A percentile compares a stretch with the other conserved stretches of the same genome.
phyloP scores from a whole-genome alignment of 2,797 vertebrate species.

The Enteromius thamalakanensis region DNA sequence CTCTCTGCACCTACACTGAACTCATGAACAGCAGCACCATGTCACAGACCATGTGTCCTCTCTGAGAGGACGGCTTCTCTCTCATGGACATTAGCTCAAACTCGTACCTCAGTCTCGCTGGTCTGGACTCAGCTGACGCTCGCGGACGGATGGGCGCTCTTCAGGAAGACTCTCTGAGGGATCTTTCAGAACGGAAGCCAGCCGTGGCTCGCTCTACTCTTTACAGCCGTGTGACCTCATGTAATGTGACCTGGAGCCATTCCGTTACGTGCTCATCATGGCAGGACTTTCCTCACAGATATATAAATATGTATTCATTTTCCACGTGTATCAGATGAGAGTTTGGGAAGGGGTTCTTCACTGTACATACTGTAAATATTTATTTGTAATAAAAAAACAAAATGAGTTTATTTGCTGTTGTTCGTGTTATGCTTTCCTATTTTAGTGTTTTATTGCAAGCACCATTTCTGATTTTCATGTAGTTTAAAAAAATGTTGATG shows the following conservation, averaged over 20 bases:
- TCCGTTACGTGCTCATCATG: conserved; percentile 47
- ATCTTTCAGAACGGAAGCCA: neutral
- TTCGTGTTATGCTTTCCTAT: neutral
- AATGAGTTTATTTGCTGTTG: neutral
- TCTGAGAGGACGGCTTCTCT: conserved; percentile 41
- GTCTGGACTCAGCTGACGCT: neutral
- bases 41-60: neutral
- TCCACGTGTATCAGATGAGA: neutral
- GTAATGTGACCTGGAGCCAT: conserved; percentile 36
- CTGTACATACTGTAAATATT: conserved; percentile 54
- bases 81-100: conserved; percentile 1
- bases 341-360: neutral
- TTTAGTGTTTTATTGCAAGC: neutral
- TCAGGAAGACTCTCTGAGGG: neutral
- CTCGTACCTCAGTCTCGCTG: neutral
- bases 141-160: neutral
- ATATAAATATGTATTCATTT: neutral
- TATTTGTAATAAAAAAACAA: conserved; percentile 52
- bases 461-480: neutral
- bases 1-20: conserved; percentile 55
- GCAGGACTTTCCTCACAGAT: conserved; percentile 24
- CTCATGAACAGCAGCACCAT: conserved; percentile 44
- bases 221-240: conserved; percentile 29
- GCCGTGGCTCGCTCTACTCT: neutral
- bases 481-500: neutral